Percentiles rank a stretch among this genome's conserved stretches.
These are phyloP conservation scores for Rhizoglyphus robini DNA, from an alignment of 1,140 invertebrate species.

Conservation along the genomic window DNA sequence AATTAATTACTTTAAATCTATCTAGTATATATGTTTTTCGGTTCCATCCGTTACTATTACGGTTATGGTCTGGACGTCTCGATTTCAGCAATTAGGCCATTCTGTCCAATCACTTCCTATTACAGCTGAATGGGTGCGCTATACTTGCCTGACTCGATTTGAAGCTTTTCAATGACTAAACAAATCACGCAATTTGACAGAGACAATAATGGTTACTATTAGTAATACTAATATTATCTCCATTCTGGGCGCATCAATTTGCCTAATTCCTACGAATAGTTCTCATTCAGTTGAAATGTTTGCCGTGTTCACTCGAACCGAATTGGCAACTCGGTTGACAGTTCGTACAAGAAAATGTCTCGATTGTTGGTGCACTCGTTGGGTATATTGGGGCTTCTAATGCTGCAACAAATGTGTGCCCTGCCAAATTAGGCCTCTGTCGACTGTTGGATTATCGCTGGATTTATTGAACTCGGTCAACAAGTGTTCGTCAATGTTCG, in stretches of 20 bases:
- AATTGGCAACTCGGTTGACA: no score
- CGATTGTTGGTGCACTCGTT: no score
- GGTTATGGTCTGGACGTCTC: constrained; percentile 1
- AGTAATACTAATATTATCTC: no score
- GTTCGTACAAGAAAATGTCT: no score
- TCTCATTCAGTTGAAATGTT: no score
- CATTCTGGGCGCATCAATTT: background rate
- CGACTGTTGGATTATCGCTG: no score
- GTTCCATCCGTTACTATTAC: constrained; percentile 3
- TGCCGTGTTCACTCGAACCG: no score
- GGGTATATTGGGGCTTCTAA: no score
- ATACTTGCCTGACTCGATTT: background rate
- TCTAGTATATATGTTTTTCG: background rate
- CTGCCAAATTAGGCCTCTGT: background rate
- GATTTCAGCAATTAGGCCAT: constrained; percentile 7
- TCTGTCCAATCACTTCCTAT: background rate
- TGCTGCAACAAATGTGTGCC: no score
- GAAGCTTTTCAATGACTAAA: constrained; percentile 8
- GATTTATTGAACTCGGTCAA: background rate
- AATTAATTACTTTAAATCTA: constrained; percentile 3
- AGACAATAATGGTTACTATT: constrained; percentile 11
- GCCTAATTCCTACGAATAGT: background rate
- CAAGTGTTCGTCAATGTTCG: background rate
- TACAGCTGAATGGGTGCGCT: background rate
- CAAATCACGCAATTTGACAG: constrained; percentile 6